Evolutionary conservation across 2,113 vertebrate species (phyloP).

Genomic region (Phoenicopterus ruber): DNA sequence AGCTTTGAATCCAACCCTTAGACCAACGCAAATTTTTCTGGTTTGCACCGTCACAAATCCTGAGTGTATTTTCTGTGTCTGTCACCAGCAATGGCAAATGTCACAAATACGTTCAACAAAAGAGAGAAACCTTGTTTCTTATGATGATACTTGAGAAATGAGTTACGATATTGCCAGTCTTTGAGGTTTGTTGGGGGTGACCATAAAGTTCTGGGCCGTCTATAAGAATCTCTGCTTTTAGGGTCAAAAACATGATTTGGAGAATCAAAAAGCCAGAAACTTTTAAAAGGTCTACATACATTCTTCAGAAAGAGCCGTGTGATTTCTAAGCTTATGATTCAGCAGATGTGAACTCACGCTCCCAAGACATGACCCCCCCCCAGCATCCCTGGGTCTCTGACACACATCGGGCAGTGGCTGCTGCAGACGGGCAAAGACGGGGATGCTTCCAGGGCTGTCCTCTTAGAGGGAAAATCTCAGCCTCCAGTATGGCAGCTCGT

Average conservation of each 20-base stretch:
- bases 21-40: background rate
- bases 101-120: background rate
- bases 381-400: background rate
- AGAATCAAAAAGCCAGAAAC: background rate
- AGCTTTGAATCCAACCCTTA: background rate
- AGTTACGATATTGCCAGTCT: background rate
- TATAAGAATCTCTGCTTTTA: background rate
- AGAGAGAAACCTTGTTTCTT: background rate
- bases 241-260: background rate
- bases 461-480: background rate
- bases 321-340: background rate
- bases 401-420: background rate
- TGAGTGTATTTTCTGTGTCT: background rate
- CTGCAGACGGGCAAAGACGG: accelerated
- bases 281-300: background rate
- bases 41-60: background rate
- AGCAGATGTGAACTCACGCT: accelerated
- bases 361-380: background rate
- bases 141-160: background rate
- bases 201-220: background rate
- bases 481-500: accelerated
- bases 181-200: background rate
- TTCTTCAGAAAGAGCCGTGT: background rate
- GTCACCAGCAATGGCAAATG: background rate
- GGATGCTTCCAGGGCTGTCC: background rate